These are phyloP conservation scores for Heliothis virescens DNA, from an alignment of 1,140 invertebrate species.

Conservation along the genomic window DNA sequence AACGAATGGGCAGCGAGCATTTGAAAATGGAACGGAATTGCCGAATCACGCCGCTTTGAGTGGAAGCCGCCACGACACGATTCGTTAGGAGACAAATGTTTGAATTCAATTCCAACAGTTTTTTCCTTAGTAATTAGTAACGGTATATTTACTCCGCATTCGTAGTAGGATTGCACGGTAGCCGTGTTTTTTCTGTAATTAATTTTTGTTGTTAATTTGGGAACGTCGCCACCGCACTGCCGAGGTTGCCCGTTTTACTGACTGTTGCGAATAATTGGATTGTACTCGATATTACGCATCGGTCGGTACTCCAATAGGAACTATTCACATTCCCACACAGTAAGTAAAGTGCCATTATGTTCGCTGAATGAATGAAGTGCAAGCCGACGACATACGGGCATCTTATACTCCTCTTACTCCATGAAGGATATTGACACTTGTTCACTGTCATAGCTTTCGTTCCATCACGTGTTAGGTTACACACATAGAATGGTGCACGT, in stretches of 20 bases:
- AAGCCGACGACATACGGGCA: constrained; percentile 78
- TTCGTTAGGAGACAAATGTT: constrained; percentile 86
- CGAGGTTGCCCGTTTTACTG: constrained; percentile 34
- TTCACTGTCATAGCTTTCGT: constrained; percentile 78
- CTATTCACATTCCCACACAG: constrained; percentile 72
- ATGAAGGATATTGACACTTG: constrained; percentile 83
- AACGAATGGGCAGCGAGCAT: constrained; percentile 85
- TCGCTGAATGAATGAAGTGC: constrained; percentile 76
- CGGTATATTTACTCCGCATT: constrained; percentile 76
- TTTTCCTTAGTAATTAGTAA: constrained; percentile 79
- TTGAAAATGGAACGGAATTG: constrained; percentile 80
- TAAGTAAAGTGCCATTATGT: constrained; percentile 75
- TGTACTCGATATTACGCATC: neutral
- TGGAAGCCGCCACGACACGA: constrained; percentile 79
- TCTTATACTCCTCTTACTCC: constrained; percentile 72
- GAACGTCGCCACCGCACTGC: neutral
- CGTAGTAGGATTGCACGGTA: constrained; percentile 67
- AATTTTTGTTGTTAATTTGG: constrained; percentile 69
- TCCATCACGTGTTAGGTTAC: constrained; percentile 80
- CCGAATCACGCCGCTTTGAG: constrained; percentile 85
- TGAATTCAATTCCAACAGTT: constrained; percentile 82
- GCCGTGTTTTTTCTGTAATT: constrained; percentile 72
- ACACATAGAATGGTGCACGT: constrained; percentile 73
- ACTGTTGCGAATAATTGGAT: constrained; percentile 42
- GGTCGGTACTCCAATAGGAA: neutral